Conservation (phyloP, 53 echinoderm and acorn worm genomes). For the Holothuria leucospilota region DNA sequence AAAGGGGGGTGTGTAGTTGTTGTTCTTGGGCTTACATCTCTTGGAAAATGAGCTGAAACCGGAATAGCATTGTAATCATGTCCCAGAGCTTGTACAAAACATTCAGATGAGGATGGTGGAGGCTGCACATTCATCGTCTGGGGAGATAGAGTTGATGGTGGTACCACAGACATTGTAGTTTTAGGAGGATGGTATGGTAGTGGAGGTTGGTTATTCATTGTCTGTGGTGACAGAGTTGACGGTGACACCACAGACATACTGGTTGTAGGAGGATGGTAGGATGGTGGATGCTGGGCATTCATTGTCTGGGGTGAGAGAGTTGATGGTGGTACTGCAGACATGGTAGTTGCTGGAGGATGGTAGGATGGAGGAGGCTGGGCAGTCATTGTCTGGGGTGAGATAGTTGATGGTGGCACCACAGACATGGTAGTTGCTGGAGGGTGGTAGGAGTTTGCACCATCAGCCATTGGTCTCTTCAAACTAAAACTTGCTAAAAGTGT, state of each 20-base stretch:
- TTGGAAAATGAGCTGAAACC: slow-evolving; percentile 4
- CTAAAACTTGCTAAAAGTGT: too few species aligned
- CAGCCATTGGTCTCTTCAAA: neutral
- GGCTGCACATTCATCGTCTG: slow-evolving; percentile 11
- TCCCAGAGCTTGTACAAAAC: slow-evolving; percentile 45
- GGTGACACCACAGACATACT: slow-evolving; percentile 11
- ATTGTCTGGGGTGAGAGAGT: slow-evolving; percentile 10
- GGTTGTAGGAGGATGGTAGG: slow-evolving; percentile 14
- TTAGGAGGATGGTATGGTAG: slow-evolving; percentile 27
- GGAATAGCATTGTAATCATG: slow-evolving; percentile 50
- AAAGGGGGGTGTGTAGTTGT: neutral
- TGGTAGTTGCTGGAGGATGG: slow-evolving; percentile 8
- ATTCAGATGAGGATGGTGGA: slow-evolving; percentile 31
- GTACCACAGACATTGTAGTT: slow-evolving; percentile 8
- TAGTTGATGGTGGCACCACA: slow-evolving; percentile 14
- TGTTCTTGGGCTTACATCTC: slow-evolving; percentile 22
- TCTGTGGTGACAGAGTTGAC: slow-evolving; percentile 30
- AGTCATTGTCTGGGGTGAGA: slow-evolving; percentile 12
- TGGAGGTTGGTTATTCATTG: neutral
- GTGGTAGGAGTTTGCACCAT: neutral
- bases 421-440: slow-evolving; percentile 16
- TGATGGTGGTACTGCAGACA: slow-evolving; percentile 16
- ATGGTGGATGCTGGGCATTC: slow-evolving; percentile 10
- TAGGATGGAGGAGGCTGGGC: slow-evolving; percentile 34
- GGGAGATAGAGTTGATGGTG: slow-evolving; percentile 27